These are phyloP conservation scores for Ctenomys sociabilis DNA, from an alignment of 2,113 vertebrate species.

Conservation along the genomic window DNA sequence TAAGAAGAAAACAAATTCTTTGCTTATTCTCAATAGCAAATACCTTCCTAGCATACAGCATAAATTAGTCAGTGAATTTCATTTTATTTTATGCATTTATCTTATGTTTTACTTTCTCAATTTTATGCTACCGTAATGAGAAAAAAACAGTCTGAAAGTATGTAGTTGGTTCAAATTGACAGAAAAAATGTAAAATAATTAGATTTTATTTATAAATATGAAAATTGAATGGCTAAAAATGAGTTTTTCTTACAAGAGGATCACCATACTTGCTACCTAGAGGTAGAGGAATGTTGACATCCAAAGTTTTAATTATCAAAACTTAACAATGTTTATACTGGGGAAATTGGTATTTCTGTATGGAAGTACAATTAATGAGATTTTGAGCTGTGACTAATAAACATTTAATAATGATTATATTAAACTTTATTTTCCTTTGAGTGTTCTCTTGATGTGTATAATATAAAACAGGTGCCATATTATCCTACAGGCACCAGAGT, in stretches of 20 bases:
- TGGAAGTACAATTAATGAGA: conserved; percentile 80
- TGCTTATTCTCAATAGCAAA: neutral
- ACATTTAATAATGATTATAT: conserved; percentile 87
- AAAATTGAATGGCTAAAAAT: conserved; percentile 79
- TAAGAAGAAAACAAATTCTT: neutral
- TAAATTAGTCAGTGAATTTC: neutral
- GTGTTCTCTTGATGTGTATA: conserved; percentile 79
- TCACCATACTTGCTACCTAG: conserved; percentile 71
- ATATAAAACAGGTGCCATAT: conserved; percentile 82
- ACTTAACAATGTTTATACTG: conserved; percentile 76
- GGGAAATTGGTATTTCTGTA: conserved; percentile 78
- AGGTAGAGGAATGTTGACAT: conserved; percentile 81
- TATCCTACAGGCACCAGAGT: conserved; percentile 78
- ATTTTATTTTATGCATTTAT: conserved; percentile 5
- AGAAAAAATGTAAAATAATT: conserved; percentile 66
- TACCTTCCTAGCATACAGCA: neutral
- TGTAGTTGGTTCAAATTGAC: conserved; percentile 80
- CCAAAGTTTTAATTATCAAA: conserved; percentile 84
- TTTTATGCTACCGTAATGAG: conserved; percentile 65
- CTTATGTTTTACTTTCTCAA: conserved; percentile 40
- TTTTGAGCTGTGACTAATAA: conserved; percentile 84
- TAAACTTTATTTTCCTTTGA: conserved; percentile 83
- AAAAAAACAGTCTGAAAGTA: conserved; percentile 72
- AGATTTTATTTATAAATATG: conserved; percentile 78
- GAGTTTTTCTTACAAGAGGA: conserved; percentile 80